A percentile compares a stretch with the other conserved stretches of the same genome.
Evolutionary conservation across 2,888 invertebrate species (phyloP).

Genomic region (Sepiola atlantica): DNA sequence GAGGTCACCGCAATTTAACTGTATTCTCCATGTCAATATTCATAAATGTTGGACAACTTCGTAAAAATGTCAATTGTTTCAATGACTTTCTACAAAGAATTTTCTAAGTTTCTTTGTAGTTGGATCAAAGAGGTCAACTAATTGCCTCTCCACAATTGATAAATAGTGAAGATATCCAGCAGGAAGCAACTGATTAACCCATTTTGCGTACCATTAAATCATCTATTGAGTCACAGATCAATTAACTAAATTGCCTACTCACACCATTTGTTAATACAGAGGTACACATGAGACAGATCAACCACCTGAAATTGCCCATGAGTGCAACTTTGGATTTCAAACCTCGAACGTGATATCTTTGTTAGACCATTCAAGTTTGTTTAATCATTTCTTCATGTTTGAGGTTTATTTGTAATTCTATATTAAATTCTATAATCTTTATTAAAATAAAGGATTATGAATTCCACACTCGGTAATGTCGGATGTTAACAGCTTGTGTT

Average conservation of each 20-base stretch:
- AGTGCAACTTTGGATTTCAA: too few species aligned
- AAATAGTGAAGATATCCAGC: background rate
- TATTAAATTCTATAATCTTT: background rate
- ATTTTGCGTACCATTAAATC: background rate
- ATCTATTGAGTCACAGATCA: conserved; percentile 15
- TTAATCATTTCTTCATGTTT: background rate
- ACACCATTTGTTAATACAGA: conserved; percentile 5
- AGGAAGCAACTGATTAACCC: conserved; percentile 11
- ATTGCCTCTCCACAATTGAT: background rate
- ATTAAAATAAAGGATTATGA: background rate
- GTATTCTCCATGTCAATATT: background rate
- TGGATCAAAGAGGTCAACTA: background rate
- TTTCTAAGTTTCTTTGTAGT: background rate
- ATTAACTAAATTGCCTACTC: background rate
- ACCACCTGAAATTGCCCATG: background rate
- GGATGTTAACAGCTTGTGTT: background rate
- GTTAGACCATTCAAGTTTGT: too few species aligned
- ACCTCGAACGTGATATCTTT: too few species aligned
- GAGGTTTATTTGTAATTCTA: background rate
- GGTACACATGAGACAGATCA: conserved; percentile 32
- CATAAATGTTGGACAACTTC: background rate
- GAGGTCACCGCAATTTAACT: background rate
- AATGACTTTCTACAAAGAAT: background rate
- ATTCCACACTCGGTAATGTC: background rate
- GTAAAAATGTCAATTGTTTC: background rate